A percentile compares a stretch with the other conserved stretches of the same genome.
Evolutionary conservation across 2,797 vertebrate genomes (phyloP).

Genomic region (Pangasius mekongensis): DNA sequence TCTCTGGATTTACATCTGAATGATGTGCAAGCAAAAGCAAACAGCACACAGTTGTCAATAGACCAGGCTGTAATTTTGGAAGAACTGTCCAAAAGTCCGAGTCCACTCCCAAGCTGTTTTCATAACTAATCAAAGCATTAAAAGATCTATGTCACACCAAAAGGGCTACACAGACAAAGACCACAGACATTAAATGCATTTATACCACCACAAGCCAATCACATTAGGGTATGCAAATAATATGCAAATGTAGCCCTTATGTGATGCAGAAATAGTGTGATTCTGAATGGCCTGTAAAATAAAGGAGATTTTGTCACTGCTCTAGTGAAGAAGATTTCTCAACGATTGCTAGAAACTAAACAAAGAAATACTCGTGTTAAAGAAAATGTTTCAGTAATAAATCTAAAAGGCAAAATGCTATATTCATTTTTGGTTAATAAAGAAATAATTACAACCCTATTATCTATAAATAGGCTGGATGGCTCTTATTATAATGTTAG

Average conservation of each 20-base stretch:
- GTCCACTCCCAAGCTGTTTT: background rate
- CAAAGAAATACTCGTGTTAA: background rate
- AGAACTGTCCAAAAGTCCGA: background rate
- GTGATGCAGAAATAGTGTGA: background rate
- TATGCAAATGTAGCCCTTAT: background rate
- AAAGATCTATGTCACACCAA: background rate
- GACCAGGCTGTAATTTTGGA: background rate
- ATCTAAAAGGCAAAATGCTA: background rate
- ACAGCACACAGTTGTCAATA: background rate
- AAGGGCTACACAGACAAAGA: background rate
- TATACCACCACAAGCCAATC: background rate
- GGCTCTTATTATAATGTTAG: background rate
- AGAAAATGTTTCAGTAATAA: background rate
- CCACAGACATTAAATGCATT: background rate
- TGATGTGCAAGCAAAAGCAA: background rate
- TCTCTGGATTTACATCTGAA: slow-evolving; percentile 27
- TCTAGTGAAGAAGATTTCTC: background rate
- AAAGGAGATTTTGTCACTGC: background rate
- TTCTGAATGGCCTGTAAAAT: background rate
- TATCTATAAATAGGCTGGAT: background rate
- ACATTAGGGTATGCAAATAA: background rate
- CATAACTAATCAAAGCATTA: background rate
- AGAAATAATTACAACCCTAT: background rate
- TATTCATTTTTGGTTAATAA: background rate
- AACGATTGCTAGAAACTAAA: background rate